Evolutionary conservation across 2,797 vertebrate species (phyloP).

Genomic region (Leptatherina wallacei): DNA sequence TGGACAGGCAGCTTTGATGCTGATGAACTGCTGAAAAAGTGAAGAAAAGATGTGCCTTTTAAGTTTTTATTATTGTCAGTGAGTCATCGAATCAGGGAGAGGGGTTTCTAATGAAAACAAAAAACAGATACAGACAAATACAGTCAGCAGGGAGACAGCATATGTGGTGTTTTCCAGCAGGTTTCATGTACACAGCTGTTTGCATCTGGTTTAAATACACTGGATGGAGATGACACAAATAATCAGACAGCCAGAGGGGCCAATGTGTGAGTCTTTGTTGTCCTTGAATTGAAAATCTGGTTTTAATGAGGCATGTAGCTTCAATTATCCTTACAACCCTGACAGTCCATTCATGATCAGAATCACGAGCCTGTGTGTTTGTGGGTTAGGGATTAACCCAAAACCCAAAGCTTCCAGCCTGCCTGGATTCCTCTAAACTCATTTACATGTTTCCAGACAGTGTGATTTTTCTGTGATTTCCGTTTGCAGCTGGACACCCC

Average conservation of each 20-base stretch:
- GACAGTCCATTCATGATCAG: slow-evolving; percentile 12
- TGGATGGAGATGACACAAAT: slow-evolving; percentile 28
- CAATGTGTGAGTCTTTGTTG: slow-evolving; percentile 17
- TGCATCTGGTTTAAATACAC: slow-evolving; percentile 28
- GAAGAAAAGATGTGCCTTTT: slow-evolving; percentile 7
- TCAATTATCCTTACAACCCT: slow-evolving; percentile 16
- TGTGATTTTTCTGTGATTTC: slow-evolving; percentile 11
- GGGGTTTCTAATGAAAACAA: slow-evolving; percentile 23
- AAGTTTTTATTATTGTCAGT: slow-evolving; percentile 10
- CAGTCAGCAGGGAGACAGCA: background rate
- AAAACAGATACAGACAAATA: slow-evolving; percentile 4
- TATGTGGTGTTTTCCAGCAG: slow-evolving; percentile 3
- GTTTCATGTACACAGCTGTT: slow-evolving; percentile 39
- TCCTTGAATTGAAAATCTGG: slow-evolving; percentile 30
- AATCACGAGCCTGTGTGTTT: slow-evolving; percentile 11
- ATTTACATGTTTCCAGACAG: slow-evolving; percentile 53
- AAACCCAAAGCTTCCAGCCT: slow-evolving; percentile 16
- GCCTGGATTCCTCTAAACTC: background rate
- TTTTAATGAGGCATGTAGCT: slow-evolving; percentile 21
- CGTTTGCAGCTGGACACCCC: slow-evolving; percentile 48
- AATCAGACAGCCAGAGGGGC: slow-evolving; percentile 28
- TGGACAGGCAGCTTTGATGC: slow-evolving; percentile 60
- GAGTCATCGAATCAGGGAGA: background rate
- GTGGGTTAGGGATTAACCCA: slow-evolving; percentile 30
- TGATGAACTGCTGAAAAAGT: slow-evolving; percentile 57